Evolutionary conservation across 2,888 invertebrate species (phyloP), one percentile per base, ranked within the genome.

Genomic region (Choristoneura rosaceana): DNA sequence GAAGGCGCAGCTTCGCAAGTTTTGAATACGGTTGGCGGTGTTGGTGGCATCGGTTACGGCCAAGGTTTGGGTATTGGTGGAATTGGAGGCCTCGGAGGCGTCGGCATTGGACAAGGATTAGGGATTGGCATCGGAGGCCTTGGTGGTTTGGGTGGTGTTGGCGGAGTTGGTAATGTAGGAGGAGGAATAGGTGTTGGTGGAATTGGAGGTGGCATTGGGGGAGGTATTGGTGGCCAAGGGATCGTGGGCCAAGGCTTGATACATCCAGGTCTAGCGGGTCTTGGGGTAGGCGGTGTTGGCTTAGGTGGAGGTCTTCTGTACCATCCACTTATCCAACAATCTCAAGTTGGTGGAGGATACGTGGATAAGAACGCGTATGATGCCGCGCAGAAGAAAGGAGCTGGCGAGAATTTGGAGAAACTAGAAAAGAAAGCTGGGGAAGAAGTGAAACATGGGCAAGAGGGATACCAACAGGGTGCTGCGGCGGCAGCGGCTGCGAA

Each of bases 301-400:
- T 80, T 84, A 8, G 85, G 81, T 17, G 80, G 82, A 43, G 91
- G 92, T 14, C 81, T 92, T 8, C 80, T 94, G 0, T 94, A 92
- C 76, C 92, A 93, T 73, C 93, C 93, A 0, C 74, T 89, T 9
- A 77, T 92, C 10, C 90, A 88, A 14, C 90, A 88, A 41, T 79
- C 88, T n/a, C 92, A 93, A 86, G 84, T 92, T 14, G 89, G 91
- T 1, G 90, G 90, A 33, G 94, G 94, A 55, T 94, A 92, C 73
- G 89, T 95, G 0, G 95, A 95, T 77, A 95, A 95, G 77, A 94
- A 94, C 69, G 91, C 94, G 4, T 95, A 94, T 78, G 95, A 95
- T 66, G 94, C 94, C 7, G 95, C 92, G 14, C 95, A 95, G 75
- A 95, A 95, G 80, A 95, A 95, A 76, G 88, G 91, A 3, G 95